phyloP scores from a whole-genome alignment of 2,888 invertebrate species.

The Gnatocerus cornutus region DNA sequence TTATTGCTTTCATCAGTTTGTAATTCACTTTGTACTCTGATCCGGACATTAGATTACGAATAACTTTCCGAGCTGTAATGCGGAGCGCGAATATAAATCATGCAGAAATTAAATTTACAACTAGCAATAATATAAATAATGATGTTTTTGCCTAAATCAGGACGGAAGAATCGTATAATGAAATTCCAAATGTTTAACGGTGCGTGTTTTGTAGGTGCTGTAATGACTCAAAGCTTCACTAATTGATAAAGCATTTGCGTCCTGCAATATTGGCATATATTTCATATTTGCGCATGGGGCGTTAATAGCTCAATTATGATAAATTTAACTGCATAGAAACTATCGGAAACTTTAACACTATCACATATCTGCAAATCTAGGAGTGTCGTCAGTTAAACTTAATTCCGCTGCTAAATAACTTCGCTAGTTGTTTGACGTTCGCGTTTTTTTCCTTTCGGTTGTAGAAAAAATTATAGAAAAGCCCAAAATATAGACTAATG shows the following conservation, averaged over 20 bases:
- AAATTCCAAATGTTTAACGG: constrained; percentile 49
- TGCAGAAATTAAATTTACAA: constrained; percentile 2
- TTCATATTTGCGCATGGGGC: constrained; percentile 48
- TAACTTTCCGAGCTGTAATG: neutral
- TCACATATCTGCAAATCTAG: too few species aligned
- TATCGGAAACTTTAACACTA: neutral
- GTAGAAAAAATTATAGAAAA: too few species aligned
- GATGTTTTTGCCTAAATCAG: constrained; percentile 1
- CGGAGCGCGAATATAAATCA: neutral
- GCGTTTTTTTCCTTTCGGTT: too few species aligned
- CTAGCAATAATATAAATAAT: neutral
- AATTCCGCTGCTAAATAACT: too few species aligned
- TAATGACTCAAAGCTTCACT: constrained; percentile 55
- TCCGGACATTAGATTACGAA: constrained; percentile 32
- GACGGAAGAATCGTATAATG: constrained; percentile 41
- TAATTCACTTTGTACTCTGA: constrained; percentile 43
- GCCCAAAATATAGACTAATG: too few species aligned
- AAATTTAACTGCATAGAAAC: constrained; percentile 13
- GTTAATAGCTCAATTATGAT: constrained; percentile 21
- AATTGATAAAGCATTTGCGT: constrained; percentile 56
- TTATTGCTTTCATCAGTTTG: constrained; percentile 50
- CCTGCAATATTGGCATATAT: constrained; percentile 50
- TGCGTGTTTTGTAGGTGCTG: constrained; percentile 38
- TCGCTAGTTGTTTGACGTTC: too few species aligned
- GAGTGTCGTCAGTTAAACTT: too few species aligned